Base-by-base conservation (phyloP, 2,888 invertebrate genomes). In the Acronicta alni region DNA sequence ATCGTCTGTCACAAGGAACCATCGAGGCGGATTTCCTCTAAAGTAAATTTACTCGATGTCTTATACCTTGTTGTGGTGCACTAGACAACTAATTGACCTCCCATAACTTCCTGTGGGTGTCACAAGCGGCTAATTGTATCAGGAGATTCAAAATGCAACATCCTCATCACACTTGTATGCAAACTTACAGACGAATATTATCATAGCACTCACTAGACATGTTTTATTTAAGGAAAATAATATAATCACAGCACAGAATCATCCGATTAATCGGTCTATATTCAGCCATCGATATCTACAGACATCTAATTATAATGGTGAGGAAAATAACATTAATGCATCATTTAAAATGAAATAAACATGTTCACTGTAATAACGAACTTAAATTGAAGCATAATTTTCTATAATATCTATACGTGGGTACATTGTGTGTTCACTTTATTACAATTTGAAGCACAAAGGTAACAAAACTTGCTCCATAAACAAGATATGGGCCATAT, bases 101-200 rank as follows among this genome's bases (percentile, higher is more conserved):
- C 46, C 43, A 47, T 67, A 57, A 45, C 63, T 47, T 68, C 57
- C 57, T 68, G 67, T 57, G 57, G 69, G 63, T 67, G 54, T 68
- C 49, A 51, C 42, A 46, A 41, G 49, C 35, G 47, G 47, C 44
- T 63, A 68, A 67, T 68, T 67, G 51, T 57, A 5, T 32, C 30
- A 54, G 35, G 20, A 61, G 32, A 12, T 52, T 42, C n/a, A 17
- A 26, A 6, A 16, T n/a, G 37, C 35, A 41, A 49, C 10, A 35
- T 54, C 10, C 23, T n/a, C 35, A n/a, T 35, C 30, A n/a, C n/a
- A 35, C 35, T 35, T 35, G 35, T 35, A 35, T 35, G 12, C 12
- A 30, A 26, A 30, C 30, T 12, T 3, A 30, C 30, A 6, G n/a
- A 35, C n/a, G n/a, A 35, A n/a, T 35, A 32, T 30, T n/a, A 35